A percentile compares a stretch with the other conserved stretches of the same genome.
phyloP scores from a whole-genome alignment of 2,888 invertebrate genomes.

The Nezara viridula region DNA sequence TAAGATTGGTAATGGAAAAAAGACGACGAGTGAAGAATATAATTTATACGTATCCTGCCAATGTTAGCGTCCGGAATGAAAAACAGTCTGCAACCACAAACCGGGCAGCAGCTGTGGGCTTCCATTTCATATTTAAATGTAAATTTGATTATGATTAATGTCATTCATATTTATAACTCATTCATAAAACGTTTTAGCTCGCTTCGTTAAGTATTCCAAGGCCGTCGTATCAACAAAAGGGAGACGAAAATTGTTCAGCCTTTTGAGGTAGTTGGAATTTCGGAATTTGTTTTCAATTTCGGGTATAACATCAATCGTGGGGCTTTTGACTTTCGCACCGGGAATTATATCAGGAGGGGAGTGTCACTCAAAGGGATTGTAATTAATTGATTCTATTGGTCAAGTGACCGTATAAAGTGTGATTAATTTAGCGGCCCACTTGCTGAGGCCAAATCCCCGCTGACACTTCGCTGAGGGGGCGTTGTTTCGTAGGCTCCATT shows the following conservation, averaged over 20 bases:
- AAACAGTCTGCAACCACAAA: conserved; percentile 20
- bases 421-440: background rate
- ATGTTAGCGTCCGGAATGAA: conserved; percentile 19
- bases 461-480: background rate
- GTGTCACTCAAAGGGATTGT: background rate
- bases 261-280: background rate
- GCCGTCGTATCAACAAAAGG: background rate
- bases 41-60: conserved; percentile 26
- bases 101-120: conserved; percentile 34
- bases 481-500: background rate
- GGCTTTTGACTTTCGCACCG: background rate
- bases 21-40: conserved; percentile 12
- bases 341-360: background rate
- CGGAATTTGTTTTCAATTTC: background rate
- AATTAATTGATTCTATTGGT: conserved; percentile 20
- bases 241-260: background rate
- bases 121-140: conserved; percentile 39
- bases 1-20: conserved; percentile 22
- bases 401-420: background rate
- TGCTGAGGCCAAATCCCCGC: background rate
- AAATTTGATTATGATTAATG: conserved; percentile 41
- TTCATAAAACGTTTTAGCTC: conserved; percentile 20
- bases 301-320: background rate
- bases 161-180: conserved; percentile 36
- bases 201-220: conserved; percentile 11